Evolutionary conservation across 1,140 invertebrate genomes (phyloP), one percentile per base, ranked within the genome.

Genomic region (Caligus rogercresseyi): DNA sequence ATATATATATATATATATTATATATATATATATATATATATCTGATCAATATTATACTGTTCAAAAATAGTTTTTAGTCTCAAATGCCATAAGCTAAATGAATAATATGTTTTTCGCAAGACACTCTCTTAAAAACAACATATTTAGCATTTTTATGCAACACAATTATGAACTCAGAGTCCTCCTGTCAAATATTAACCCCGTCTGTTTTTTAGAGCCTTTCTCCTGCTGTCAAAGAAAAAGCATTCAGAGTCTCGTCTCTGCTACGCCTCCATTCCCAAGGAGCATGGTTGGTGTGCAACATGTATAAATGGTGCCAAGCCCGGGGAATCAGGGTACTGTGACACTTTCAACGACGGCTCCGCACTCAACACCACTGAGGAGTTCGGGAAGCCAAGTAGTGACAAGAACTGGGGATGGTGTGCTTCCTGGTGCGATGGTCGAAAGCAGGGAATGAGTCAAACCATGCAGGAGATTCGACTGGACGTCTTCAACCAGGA

Each of bases 281-380:
- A 20, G 21, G 21, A 16, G 21, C n/a, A 54, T 43, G 57, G 57
- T 18, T 60, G 57, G 57, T 60, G 57, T 60, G 18, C 20, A n/a
- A 60, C 57, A 2, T 60, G 57, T 43, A 24, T 19, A 25, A 11
- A 14, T 24, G 26, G 26, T 25, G n/a, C 18, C 13, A 43, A 60
- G n/a, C 57, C 57, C 3, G 57, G 57, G 3, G 20, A 60, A 60
- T 24, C 26, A 19, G 57, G 57, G 51, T 60, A 60, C 19, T 60
- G 57, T 31, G 57, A 60, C 24, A 20, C 16, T 18, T 60, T 26
- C 25, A 18, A 26, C 1, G 26, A 26, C n/a, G 57, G 57, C 15
- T 25, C 57, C 19, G 57, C 26, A n/a, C 3, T n/a, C 2, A 43
- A 60, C 16, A 26, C 57, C 3, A 43, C 15, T 15, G 15, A 24